Evolutionary conservation across 2,113 vertebrate species (phyloP), one percentile per base, ranked within the genome.

Genomic region (Trematomus loennbergii): DNA sequence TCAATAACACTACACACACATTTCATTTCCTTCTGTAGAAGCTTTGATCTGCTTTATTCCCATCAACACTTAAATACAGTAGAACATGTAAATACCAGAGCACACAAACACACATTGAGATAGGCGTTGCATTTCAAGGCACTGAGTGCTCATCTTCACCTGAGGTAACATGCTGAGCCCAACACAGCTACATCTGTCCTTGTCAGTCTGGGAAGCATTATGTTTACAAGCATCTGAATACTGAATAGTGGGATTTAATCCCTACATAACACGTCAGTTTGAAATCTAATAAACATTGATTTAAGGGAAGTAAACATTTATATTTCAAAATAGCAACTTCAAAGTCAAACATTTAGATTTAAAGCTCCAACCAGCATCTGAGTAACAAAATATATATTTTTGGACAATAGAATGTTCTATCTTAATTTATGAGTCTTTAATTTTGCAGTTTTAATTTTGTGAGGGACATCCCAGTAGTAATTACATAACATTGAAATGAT

Each of bases 121-220:
- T 9, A 64, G 53, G 73, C 57, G 12, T 70, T 49, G 46, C 59
- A 74, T 72, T 78, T 73, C 16, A 92, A 92, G 90, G 85, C 89
- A 91, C 88, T 29, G 29, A 83, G 72, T 72, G 55, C 67, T 75
- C 50, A 52, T 43, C 33, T 43, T 78, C 15, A 68, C 20, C 25
- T 40, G 6, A 68, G 67, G n/a, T 22, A 63, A 45, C 58, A 49
- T 5, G 54, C 20, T 55, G 67, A 50, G 72, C 64, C 78, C 33
- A 20, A 48, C 46, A 53, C 1, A 29, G 29, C 29, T 29, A 52
- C n/a, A 17, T 16, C 10, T 22, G 10, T 49, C 54, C 2, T 55
- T 1, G 46, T 13, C 17, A 2, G 0, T 36, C 45, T 25, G 9
- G 12, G 25, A 66, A 53, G 20, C 48, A 15, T 25, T 0, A 29